phyloP scores from a whole-genome alignment of 2,888 invertebrate genomes.

The Charanyca ferruginea region DNA sequence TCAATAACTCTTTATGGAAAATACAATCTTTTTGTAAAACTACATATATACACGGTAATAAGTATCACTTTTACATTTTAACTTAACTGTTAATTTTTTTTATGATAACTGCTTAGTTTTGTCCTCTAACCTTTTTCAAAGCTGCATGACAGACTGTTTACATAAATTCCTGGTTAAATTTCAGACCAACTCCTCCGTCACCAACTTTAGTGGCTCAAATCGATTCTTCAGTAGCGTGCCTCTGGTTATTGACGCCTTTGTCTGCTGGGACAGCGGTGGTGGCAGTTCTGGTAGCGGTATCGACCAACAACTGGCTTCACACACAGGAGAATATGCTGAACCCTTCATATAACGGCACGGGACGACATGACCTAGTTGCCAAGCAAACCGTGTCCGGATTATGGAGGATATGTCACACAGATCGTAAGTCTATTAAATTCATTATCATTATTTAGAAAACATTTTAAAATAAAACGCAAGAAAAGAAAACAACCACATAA shows the following conservation, averaged over 20 bases:
- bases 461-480: too few relatives aligned
- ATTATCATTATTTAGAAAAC: too few relatives aligned
- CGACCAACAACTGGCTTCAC: slow-evolving; percentile 96
- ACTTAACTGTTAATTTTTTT: too few relatives aligned
- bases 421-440: slow-evolving; percentile 94
- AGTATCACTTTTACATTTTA: too few relatives aligned
- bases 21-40: too few relatives aligned
- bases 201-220: slow-evolving; percentile 87
- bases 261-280: slow-evolving; percentile 94
- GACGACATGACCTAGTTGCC: slow-evolving; percentile 93
- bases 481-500: too few relatives aligned
- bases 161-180: slow-evolving; percentile 57
- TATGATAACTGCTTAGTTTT: too few relatives aligned
- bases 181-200: slow-evolving; percentile 87
- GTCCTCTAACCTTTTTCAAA: too few relatives aligned
- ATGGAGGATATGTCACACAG: slow-evolving; percentile 95
- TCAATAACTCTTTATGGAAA: too few relatives aligned
- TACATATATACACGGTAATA: too few relatives aligned
- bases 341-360: slow-evolving; percentile 94
- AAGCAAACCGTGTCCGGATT: slow-evolving; percentile 95
- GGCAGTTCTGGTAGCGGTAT: slow-evolving; percentile 94
- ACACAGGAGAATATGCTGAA: slow-evolving; percentile 96
- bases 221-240: slow-evolving; percentile 92
- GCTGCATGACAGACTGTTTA: neutral
- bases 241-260: slow-evolving; percentile 92